phyloP scores from a whole-genome alignment of 2,113 vertebrate species.

The Macquaria ambigua region DNA sequence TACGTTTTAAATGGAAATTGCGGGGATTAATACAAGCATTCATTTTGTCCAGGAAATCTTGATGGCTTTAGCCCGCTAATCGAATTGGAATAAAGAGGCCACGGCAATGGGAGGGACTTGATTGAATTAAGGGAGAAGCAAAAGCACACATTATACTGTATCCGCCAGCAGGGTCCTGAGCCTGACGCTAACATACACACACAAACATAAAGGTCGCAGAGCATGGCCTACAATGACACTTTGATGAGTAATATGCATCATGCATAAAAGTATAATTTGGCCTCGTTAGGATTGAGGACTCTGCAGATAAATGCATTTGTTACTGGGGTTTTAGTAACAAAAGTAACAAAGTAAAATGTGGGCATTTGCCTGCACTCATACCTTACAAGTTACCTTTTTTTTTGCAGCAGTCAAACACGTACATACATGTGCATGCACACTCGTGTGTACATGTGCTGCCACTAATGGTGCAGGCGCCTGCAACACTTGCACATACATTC shows the following conservation, averaged over 20 bases:
- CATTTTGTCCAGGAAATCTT: constrained; percentile 99
- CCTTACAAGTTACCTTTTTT: background rate
- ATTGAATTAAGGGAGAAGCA: constrained; percentile 95
- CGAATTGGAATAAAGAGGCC: constrained; percentile 98
- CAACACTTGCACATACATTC: constrained; percentile 13
- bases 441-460: constrained; percentile 8
- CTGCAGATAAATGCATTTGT: constrained; percentile 22
- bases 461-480: constrained; percentile 42
- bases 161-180: constrained; percentile 89
- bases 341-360: background rate
- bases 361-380: background rate
- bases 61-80: constrained; percentile 99
- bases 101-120: constrained; percentile 91
- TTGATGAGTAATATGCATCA: constrained; percentile 59
- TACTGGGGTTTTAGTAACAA: background rate
- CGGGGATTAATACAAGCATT: constrained; percentile 99
- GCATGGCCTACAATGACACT: constrained; percentile 50
- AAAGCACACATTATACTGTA: constrained; percentile 90
- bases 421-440: background rate
- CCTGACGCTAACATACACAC: constrained; percentile 76
- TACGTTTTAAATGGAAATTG: constrained; percentile 99
- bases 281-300: constrained; percentile 28
- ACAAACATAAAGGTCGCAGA: constrained; percentile 59
- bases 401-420: constrained; percentile 6
- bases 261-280: constrained; percentile 50